Conservation (phyloP, 2,888 invertebrate species). For the Drosophila atripex region DNA sequence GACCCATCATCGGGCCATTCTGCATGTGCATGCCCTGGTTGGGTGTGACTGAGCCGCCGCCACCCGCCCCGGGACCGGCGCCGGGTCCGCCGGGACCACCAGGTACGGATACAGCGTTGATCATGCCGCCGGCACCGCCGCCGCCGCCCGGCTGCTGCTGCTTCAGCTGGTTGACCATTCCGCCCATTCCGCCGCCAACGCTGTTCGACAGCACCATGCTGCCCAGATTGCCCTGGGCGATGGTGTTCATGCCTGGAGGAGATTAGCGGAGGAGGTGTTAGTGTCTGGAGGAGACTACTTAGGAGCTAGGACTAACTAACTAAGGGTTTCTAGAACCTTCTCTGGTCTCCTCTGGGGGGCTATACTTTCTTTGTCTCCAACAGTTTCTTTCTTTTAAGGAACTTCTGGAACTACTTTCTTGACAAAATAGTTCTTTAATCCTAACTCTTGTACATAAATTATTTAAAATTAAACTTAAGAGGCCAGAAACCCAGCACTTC, state of each 20-base stretch:
- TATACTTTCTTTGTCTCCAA: no score
- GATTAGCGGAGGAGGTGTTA: neutral
- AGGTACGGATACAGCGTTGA: constrained; percentile 84
- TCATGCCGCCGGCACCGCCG: constrained; percentile 88
- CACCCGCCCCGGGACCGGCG: constrained; percentile 88
- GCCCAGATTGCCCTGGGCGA: constrained; percentile 85
- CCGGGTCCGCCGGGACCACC: constrained; percentile 68
- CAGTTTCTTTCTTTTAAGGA: no score
- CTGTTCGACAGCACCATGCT: constrained; percentile 93
- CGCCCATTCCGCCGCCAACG: constrained; percentile 87
- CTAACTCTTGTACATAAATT: no score
- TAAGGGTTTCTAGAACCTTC: neutral
- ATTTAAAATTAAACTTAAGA: no score
- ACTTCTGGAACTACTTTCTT: no score
- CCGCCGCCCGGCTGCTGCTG: constrained; percentile 89
- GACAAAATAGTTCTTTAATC: no score
- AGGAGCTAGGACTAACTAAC: neutral
- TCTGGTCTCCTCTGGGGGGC: neutral
- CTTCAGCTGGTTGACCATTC: constrained; percentile 90
- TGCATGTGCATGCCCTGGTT: constrained; percentile 85
- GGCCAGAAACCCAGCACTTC: no score
- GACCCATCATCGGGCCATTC: constrained; percentile 90
- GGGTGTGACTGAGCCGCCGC: constrained; percentile 80
- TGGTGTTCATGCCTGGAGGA: constrained; percentile 87
- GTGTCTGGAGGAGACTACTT: neutral